phyloP scores from a whole-genome alignment of 2,113 vertebrate species.

The Pantherophis guttatus region DNA sequence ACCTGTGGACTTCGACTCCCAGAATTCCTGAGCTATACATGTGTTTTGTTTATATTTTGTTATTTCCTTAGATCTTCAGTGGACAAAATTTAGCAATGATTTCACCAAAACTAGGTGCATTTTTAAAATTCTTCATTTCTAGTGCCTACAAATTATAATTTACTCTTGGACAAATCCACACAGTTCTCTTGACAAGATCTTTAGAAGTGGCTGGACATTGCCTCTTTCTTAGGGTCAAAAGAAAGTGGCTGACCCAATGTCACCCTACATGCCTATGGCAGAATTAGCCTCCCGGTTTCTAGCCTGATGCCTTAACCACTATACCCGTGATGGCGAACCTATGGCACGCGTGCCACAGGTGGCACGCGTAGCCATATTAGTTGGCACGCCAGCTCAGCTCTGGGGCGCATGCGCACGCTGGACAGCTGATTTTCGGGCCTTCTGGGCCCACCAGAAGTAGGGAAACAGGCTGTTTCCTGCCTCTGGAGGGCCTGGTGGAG shows the following conservation, averaged over 20 bases:
- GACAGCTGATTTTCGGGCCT: too few relatives aligned
- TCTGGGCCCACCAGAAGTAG: too few relatives aligned
- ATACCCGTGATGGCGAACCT: too few relatives aligned
- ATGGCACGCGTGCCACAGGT: too few relatives aligned
- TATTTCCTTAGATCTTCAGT: background rate
- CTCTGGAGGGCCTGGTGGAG: too few relatives aligned
- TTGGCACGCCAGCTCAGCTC: too few relatives aligned
- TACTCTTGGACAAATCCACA: background rate
- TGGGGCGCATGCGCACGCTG: too few relatives aligned
- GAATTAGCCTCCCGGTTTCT: background rate
- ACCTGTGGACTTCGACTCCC: background rate
- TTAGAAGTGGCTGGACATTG: background rate
- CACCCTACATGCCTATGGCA: background rate
- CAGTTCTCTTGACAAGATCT: background rate
- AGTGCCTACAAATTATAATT: background rate
- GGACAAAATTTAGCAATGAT: background rate
- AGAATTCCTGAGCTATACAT: background rate
- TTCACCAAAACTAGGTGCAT: background rate
- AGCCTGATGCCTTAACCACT: background rate
- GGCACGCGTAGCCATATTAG: too few relatives aligned
- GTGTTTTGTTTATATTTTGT: background rate
- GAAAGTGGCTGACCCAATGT: background rate
- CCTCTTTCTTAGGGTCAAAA: background rate
- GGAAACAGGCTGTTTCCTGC: too few relatives aligned
- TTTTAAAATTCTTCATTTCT: background rate